Evolutionary conservation across 2,888 invertebrate genomes (phyloP).

Genomic region (Apantesis nais): DNA sequence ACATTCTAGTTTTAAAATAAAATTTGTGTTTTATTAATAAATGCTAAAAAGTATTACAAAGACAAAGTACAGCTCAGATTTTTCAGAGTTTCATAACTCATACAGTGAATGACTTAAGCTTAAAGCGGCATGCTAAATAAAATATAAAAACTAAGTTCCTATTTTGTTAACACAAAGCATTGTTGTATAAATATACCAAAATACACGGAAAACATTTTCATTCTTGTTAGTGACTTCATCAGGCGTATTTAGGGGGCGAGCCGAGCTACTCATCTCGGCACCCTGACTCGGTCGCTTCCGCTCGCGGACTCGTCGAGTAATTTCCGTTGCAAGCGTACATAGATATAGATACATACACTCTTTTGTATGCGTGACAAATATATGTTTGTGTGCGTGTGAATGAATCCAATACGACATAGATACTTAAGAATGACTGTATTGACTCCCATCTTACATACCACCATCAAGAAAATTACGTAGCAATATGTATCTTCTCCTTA

Average conservation of each 20-base stretch:
- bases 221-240: conserved; percentile 22
- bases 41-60: not conserved
- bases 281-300: conserved; percentile 54
- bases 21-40: not conserved
- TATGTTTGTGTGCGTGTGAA: not conserved
- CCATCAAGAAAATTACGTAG: not conserved
- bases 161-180: not conserved
- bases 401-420: not conserved
- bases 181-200: not conserved
- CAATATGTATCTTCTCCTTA: too few species aligned
- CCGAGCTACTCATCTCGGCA: conserved; percentile 43
- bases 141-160: not conserved
- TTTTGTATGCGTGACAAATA: not conserved
- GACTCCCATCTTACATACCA: too few species aligned
- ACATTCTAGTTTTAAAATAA: not conserved
- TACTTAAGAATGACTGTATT: not conserved
- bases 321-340: conserved; percentile 57
- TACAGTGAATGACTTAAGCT: not conserved
- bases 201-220: conserved; percentile 6
- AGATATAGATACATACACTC: conserved; percentile 10
- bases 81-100: not conserved
- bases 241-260: conserved; percentile 31
- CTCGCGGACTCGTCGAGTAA: conserved; percentile 60
- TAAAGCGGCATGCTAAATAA: not conserved
- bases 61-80: not conserved